Evolutionary conservation across 2,888 invertebrate genomes (phyloP), one percentile per base, ranked within the genome.

Genomic region (Papilio protenor): DNA sequence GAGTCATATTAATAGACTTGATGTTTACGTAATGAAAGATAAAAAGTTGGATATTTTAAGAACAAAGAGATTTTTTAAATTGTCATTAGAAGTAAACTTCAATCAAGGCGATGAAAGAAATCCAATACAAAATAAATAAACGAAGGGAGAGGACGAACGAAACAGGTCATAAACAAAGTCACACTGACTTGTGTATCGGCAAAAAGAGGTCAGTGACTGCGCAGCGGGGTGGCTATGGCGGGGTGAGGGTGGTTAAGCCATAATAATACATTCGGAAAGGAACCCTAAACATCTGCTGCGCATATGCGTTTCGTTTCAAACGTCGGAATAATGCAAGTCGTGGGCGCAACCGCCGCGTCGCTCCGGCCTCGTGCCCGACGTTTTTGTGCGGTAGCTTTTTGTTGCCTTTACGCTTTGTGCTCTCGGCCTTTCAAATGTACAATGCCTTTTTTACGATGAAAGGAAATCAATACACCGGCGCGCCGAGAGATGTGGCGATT

Each of bases 221-320:
- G 85, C 88, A 81, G 88, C 85, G 88, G 92, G 91, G 91, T 89
- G 88, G 88, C 81, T 80, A 82, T 82, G 82, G 82, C 85, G 85
- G 85, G 84, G 87, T 86, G 88, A 87, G 87, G 84, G 88, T 87
- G 87, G 87, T 87, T 83, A 82, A 57, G 52, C 73, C 70, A 84
- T 88, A 91, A 91, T 92, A 92, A 92, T 89, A 92, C 89, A 90
- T 92, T 91, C 90, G 89, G 92, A 94, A 93, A 92, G 92, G 88
- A 87, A 91, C 89, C 93, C 92, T 92, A 88, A 93, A 92, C 94
- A 94, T 94, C 94, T 94, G 94, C 91, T 87, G 87, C 90, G 90
- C 94, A 94, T 94, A 91, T 94, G 94, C 90, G 90, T 90, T 90
- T 84, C 87, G 87, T 90, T 92, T 86, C 88, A 89, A 89, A 90